Percentiles rank a stretch among this genome's conserved stretches.
These are phyloP conservation scores for Andricus grossulariae DNA, from an alignment of 1,140 invertebrate species.

Conservation along the genomic window DNA sequence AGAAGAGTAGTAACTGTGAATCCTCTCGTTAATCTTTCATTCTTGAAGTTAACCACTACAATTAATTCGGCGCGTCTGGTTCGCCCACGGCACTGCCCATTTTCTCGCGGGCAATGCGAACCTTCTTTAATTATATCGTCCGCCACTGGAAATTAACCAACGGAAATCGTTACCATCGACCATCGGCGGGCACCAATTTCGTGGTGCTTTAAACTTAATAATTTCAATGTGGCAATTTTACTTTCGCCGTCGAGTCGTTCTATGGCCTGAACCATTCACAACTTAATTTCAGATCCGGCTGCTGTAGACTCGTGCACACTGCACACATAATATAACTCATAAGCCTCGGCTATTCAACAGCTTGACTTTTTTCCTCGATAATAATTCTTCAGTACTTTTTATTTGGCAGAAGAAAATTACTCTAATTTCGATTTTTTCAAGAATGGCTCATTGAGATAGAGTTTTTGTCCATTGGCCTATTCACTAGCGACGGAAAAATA, in stretches of 20 bases:
- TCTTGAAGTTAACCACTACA: conserved; percentile 5
- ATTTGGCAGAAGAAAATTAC: too few species aligned
- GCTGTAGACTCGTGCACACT: neutral
- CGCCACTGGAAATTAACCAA: conserved; percentile 10
- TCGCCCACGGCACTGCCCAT: conserved; percentile 11
- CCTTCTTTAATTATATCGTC: conserved; percentile 18
- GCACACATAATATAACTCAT: neutral
- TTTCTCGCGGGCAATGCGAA: neutral
- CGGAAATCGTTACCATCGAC: neutral
- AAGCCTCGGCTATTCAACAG: neutral
- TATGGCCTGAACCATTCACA: conserved; percentile 20
- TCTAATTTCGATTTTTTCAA: too few species aligned
- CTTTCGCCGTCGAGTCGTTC: conserved; percentile 8
- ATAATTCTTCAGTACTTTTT: neutral
- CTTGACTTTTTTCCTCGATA: neutral
- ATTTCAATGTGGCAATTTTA: conserved; percentile 22
- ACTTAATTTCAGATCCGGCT: conserved; percentile 28
- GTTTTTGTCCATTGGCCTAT: too few species aligned
- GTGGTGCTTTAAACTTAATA: conserved; percentile 23
- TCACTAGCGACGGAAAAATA: too few species aligned
- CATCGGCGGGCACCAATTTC: conserved; percentile 14
- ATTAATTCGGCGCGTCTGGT: neutral
- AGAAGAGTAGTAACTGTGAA: neutral
- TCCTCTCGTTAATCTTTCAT: conserved; percentile 1
- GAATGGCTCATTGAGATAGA: too few species aligned